These are phyloP conservation scores for Corynorhinus townsendii DNA, from an alignment of 2,113 vertebrate species.

Conservation along the genomic window DNA sequence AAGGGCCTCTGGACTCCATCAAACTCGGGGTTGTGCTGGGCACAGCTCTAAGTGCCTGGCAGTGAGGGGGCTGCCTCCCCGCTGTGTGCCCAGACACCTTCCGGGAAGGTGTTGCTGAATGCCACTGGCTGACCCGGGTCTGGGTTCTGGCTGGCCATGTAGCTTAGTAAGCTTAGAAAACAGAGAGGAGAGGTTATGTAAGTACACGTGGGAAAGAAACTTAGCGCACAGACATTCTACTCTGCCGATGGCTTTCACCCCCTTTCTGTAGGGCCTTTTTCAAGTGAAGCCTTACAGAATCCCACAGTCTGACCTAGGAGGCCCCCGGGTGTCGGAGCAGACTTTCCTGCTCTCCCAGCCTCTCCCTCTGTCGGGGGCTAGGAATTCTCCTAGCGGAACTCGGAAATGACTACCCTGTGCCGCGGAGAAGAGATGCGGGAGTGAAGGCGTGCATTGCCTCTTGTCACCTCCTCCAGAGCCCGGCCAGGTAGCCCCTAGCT, in stretches of 20 bases:
- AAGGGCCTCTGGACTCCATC: not conserved
- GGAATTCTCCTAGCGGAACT: not conserved
- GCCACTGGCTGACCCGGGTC: not conserved
- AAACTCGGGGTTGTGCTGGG: not conserved
- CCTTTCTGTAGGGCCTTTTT: not conserved
- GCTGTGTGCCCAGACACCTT: not conserved
- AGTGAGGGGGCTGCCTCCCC: not conserved
- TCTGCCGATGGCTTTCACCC: not conserved
- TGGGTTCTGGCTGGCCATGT: not conserved
- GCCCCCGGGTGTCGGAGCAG: not conserved
- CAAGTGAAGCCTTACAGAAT: not conserved
- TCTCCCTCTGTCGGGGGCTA: not conserved
- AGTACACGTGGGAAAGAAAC: not conserved
- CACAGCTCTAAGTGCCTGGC: not conserved
- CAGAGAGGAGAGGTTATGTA: not conserved
- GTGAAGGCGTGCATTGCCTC: not conserved
- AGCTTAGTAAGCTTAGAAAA: not conserved
- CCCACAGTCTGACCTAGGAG: not conserved
- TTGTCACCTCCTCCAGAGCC: not conserved
- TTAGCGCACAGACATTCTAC: not conserved
- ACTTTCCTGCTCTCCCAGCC: not conserved
- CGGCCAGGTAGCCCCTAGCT: accelerated
- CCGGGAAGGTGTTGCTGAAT: not conserved
- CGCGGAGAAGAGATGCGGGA: not conserved
- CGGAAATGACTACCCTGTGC: not conserved